phyloP scores from a whole-genome alignment of 2,888 invertebrate species.

The Amphiduros pacificus region DNA sequence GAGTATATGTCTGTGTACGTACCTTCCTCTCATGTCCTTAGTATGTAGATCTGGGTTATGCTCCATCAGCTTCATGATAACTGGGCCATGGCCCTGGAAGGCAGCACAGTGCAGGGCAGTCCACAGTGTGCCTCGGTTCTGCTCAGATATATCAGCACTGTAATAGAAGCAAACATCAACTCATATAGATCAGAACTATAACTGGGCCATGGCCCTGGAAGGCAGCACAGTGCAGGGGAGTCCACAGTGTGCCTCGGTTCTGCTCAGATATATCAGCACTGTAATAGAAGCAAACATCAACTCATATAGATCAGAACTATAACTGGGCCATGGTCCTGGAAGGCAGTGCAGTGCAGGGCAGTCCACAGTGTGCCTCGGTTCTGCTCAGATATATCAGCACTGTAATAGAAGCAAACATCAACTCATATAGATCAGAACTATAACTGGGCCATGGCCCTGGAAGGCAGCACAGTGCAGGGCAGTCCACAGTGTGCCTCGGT shows the following conservation, averaged over 20 bases:
- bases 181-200: too few relatives aligned
- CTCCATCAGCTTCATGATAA: slow-evolving; percentile 52
- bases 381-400: slow-evolving; percentile 47
- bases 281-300: too few relatives aligned
- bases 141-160: slow-evolving; percentile 49
- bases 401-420: too few relatives aligned
- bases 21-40: slow-evolving; percentile 49
- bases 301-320: too few relatives aligned
- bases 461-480: slow-evolving; percentile 54
- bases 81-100: slow-evolving; percentile 55
- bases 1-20: too few relatives aligned
- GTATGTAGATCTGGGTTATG: slow-evolving; percentile 41
- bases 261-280: slow-evolving; percentile 50
- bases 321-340: slow-evolving; percentile 56
- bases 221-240: slow-evolving; percentile 53
- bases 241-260: slow-evolving; percentile 52
- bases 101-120: slow-evolving; percentile 54
- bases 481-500: slow-evolving; percentile 52
- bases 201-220: slow-evolving; percentile 56
- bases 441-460: slow-evolving; percentile 55
- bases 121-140: slow-evolving; percentile 51
- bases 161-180: too few relatives aligned
- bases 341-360: slow-evolving; percentile 53
- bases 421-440: too few relatives aligned
- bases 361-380: slow-evolving; percentile 54